These are phyloP conservation scores for Gracilinanus agilis DNA, from an alignment of 2,113 vertebrate species.

Conservation along the genomic window DNA sequence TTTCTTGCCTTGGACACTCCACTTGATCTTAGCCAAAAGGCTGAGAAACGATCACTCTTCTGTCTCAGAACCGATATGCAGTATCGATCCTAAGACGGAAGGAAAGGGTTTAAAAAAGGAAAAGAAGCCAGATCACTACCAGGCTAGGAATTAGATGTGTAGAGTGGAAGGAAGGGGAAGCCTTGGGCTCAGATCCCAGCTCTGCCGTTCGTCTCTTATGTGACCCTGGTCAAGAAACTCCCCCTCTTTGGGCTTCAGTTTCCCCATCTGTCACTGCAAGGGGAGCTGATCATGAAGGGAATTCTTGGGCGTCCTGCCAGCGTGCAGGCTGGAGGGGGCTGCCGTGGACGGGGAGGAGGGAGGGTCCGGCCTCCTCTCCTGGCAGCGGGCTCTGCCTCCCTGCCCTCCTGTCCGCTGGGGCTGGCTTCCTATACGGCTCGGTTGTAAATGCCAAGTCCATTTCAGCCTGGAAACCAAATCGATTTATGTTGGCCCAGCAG, in stretches of 20 bases:
- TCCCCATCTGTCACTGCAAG: background rate
- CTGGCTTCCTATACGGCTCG: background rate
- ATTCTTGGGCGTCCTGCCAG: background rate
- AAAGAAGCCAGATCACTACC: too few species aligned
- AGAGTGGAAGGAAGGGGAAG: background rate
- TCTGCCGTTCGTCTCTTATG: background rate
- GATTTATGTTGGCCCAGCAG: background rate
- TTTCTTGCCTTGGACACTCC: too few species aligned
- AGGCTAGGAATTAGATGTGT: background rate
- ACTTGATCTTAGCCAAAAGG: too few species aligned
- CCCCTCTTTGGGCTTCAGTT: background rate
- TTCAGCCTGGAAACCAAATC: constrained; percentile 35
- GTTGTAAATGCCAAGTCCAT: constrained; percentile 1
- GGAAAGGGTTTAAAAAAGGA: too few species aligned
- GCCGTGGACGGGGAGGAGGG: background rate
- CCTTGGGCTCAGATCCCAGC: background rate
- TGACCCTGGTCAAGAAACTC: background rate
- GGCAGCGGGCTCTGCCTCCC: background rate
- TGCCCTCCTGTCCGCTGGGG: background rate
- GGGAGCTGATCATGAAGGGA: background rate
- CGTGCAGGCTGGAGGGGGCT: background rate
- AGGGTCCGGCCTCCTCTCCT: background rate
- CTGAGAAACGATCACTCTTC: too few species aligned
- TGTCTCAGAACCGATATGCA: too few species aligned
- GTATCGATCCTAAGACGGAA: too few species aligned